These are phyloP conservation scores for Cyclopterus lumpus DNA, from an alignment of 2,797 vertebrate genomes.

Conservation along the genomic window DNA sequence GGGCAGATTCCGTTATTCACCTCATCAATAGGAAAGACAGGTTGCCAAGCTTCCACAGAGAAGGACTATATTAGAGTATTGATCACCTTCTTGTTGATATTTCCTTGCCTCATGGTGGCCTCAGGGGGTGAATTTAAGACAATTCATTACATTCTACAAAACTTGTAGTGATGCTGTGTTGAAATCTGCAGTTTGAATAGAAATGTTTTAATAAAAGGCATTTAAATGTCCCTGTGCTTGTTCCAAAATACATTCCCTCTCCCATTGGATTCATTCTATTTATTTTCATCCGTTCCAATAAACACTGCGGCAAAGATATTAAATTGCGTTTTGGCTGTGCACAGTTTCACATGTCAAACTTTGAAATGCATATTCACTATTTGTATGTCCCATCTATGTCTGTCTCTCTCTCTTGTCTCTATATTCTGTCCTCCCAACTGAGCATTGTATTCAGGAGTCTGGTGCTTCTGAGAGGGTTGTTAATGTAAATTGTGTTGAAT, in stretches of 20 bases:
- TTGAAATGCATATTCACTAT: constrained; percentile 58
- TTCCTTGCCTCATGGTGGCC: constrained; percentile 29
- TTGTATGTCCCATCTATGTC: constrained; percentile 36
- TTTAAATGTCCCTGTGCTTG: constrained; percentile 31
- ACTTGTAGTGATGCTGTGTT: constrained; percentile 12
- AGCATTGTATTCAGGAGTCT: constrained; percentile 46
- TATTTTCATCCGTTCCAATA: constrained; percentile 49
- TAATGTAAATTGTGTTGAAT: constrained; percentile 72
- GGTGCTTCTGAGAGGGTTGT: constrained; percentile 49
- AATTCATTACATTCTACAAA: constrained; percentile 37
- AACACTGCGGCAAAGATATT: constrained; percentile 47
- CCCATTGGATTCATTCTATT: constrained; percentile 24
- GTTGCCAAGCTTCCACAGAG: constrained; percentile 39
- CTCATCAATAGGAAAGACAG: constrained; percentile 39
- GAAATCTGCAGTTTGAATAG: constrained; percentile 21
- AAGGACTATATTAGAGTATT: constrained; percentile 45
- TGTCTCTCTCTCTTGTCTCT: constrained; percentile 12
- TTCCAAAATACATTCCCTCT: constrained; percentile 38
- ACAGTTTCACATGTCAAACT: constrained; percentile 45
- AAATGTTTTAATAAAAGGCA: constrained; percentile 23
- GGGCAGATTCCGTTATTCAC: constrained; percentile 22
- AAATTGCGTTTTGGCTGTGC: constrained; percentile 72
- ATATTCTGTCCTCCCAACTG: constrained; percentile 28
- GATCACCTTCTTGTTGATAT: constrained; percentile 40
- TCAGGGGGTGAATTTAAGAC: constrained; percentile 29